Conservation (phyloP, 1,140 invertebrate species). For the Aleiodes sp. region DNA sequence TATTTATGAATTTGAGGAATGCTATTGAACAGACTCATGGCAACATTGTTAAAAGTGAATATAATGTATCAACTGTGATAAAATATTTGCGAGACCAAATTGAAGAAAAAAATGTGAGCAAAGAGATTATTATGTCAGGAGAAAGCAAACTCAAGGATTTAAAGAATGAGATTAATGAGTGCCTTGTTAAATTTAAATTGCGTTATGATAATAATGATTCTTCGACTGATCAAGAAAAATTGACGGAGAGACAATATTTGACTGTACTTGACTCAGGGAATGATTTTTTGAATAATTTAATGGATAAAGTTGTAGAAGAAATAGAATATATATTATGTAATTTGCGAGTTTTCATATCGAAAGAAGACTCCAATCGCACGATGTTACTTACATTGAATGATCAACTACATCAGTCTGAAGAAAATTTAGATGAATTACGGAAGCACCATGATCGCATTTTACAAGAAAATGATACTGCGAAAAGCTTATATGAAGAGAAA, state of each 20-base stretch:
- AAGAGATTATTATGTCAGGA: slow-evolving; percentile 49
- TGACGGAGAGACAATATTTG: not conserved
- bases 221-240: not conserved
- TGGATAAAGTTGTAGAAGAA: slow-evolving; percentile 53
- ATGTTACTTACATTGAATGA: slow-evolving; percentile 49
- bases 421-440: slow-evolving; percentile 50
- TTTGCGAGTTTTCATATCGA: slow-evolving; percentile 37
- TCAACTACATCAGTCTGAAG: slow-evolving; percentile 49
- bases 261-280: slow-evolving; percentile 32
- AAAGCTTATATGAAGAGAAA: slow-evolving; percentile 46
- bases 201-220: too few species aligned
- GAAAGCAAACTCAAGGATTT: slow-evolving; percentile 54
- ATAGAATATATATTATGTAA: slow-evolving; percentile 54
- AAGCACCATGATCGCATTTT: slow-evolving; percentile 53
- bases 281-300: slow-evolving; percentile 45
- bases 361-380: slow-evolving; percentile 35
- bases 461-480: not conserved
- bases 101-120: slow-evolving; percentile 51
- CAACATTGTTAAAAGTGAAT: slow-evolving; percentile 47
- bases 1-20: slow-evolving; percentile 26
- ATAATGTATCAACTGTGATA: slow-evolving; percentile 48
- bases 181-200: slow-evolving; percentile 41
- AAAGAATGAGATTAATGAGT: slow-evolving; percentile 59
- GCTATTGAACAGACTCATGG: slow-evolving; percentile 42
- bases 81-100: slow-evolving; percentile 53